Base-by-base conservation (phyloP, 2,113 vertebrate species). In the Erythrocercus mccallii region DNA sequence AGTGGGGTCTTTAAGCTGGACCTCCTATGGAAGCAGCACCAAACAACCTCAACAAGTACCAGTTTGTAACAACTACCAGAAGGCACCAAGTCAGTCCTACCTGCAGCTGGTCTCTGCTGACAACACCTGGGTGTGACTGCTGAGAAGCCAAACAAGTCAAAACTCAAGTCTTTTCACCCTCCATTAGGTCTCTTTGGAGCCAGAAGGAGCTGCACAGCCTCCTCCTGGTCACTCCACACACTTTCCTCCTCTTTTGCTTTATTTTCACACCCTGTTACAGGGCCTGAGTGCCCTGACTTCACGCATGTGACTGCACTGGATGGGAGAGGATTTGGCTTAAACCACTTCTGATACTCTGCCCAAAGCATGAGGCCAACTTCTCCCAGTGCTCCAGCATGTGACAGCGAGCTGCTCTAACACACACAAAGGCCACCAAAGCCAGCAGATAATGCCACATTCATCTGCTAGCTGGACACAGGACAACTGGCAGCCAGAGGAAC, bases 351-450 rank as follows among this genome's bases (percentile, higher is more conserved):
- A 93, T 45, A 11, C 61, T 50, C 88, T 84, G 92, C 76, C 95
- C 92, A 42, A 93, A 94, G n/a, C 86, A 61, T 2, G 12, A 86
- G 57, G 88, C 92, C 86, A 94, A 24, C 80, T 71, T 93, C 92
- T 78, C 83, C 86, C 9, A 91, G 83, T 22, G 86, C 90, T 92
- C 70, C 92, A 92, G 79, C 95, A 95, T 84, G 96, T 97, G 93
- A 96, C 94, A 94, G 77, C 7, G 20, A 83, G 88, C 74, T 66
- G 88, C 88, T 87, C 77, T 48, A 69, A 73, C 47, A 13, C 11
- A 56, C 94, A 95, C 82, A 92, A 93, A 81, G 90, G 88, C 92
- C 86, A 65, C 86, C 87, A 71, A 88, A 82, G 83, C 87, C 82
- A 37, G 77, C 1, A 0, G 88, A 95, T 93, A 97, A 94, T 94